Conservation (phyloP, 2,113 vertebrate genomes). For the Sylvia atricapilla region DNA sequence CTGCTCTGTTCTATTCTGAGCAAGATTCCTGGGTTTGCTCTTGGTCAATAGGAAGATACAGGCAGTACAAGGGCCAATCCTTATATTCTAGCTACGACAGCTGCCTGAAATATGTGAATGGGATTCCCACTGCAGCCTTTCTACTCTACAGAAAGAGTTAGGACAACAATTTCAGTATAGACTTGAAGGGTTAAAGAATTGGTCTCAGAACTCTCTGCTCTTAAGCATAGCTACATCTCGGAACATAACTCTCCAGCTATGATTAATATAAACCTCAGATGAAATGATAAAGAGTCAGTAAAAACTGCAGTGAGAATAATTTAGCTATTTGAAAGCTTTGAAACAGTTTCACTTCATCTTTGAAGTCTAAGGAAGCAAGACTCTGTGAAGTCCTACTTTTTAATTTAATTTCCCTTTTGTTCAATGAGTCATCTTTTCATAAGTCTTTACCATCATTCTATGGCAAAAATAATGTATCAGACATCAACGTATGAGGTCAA, state of each 20-base stretch:
- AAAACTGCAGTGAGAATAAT: slow-evolving; percentile 16
- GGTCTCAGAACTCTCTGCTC: not conserved
- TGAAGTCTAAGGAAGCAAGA: slow-evolving; percentile 18
- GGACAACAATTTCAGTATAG: not conserved
- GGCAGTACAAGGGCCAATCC: not conserved
- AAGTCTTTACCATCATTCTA: not conserved
- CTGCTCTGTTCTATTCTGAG: not conserved
- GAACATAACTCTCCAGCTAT: not conserved
- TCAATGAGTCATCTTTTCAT: slow-evolving; percentile 43
- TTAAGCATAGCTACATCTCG: not conserved
- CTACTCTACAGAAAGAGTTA: not conserved
- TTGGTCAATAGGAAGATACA: not conserved
- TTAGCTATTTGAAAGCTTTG: slow-evolving; percentile 32
- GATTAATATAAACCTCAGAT: slow-evolving; percentile 8
- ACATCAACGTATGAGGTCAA: not conserved
- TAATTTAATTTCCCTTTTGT: slow-evolving; percentile 43
- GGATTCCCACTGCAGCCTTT: not conserved
- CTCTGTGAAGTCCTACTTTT: not conserved
- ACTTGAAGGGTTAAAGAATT: not conserved
- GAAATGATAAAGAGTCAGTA: slow-evolving; percentile 15
- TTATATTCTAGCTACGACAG: not conserved
- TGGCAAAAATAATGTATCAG: not conserved
- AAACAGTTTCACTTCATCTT: slow-evolving; percentile 27
- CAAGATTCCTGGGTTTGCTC: not conserved
- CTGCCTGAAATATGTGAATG: not conserved